Evolutionary conservation across 2,113 vertebrate species (phyloP).

Genomic region (Menura novaehollandiae): DNA sequence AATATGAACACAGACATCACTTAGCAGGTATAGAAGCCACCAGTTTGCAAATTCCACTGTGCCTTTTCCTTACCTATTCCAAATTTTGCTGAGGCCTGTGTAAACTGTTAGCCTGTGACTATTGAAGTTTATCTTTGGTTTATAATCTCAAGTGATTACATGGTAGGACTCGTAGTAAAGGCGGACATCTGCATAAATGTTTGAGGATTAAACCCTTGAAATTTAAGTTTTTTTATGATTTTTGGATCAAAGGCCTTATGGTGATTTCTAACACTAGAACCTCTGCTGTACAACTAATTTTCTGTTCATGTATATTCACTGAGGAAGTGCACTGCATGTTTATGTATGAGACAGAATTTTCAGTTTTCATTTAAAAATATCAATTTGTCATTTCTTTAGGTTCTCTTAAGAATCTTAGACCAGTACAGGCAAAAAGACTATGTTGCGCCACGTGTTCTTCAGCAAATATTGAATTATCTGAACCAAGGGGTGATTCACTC

Average conservation of each 20-base stretch:
- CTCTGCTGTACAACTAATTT: not conserved
- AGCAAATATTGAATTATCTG: slow-evolving; percentile 89
- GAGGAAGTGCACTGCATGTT: not conserved
- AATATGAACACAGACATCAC: not conserved
- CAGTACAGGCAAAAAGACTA: slow-evolving; percentile 91
- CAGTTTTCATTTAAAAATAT: not conserved
- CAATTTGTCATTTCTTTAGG: slow-evolving; percentile 69
- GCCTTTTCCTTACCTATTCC: not conserved
- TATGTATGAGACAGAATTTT: not conserved
- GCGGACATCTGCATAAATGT: not conserved
- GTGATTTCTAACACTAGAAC: not conserved
- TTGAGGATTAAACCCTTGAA: not conserved
- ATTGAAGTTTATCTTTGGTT: not conserved
- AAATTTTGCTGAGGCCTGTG: not conserved
- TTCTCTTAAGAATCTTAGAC: slow-evolving; percentile 90
- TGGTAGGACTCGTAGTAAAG: not conserved
- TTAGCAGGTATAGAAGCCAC: not conserved
- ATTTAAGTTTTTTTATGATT: not conserved
- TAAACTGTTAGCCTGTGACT: not conserved
- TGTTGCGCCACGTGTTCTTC: slow-evolving; percentile 89
- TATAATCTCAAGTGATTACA: not conserved
- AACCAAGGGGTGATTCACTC: slow-evolving; percentile 89
- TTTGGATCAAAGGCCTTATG: not conserved
- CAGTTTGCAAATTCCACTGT: not conserved
- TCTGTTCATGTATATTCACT: not conserved